Evolutionary conservation across 1,140 invertebrate species (phyloP), one percentile per base, ranked within the genome.

Genomic region (Mactra quadrangularis): DNA sequence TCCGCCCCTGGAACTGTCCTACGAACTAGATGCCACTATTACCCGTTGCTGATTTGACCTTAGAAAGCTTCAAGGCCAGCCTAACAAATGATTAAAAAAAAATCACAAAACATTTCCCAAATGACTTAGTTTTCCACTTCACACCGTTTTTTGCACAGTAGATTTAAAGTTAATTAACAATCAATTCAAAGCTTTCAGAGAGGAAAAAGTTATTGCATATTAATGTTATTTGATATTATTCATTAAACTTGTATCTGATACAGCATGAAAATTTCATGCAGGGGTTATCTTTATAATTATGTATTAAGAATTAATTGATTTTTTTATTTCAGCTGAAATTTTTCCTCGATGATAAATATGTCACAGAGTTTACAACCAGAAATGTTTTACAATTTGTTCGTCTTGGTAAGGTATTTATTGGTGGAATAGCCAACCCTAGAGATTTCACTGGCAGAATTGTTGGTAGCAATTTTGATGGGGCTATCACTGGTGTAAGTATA

Each of bases 301-400:
- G 25, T 55, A 11, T n/a, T 7, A 15, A 55, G 6, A 11, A n/a
- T n/a, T n/a, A n/a, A n/a, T n/a, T n/a, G n/a, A n/a, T n/a, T n/a
- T n/a, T n/a, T n/a, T n/a, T n/a, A n/a, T n/a, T n/a, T n/a, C 74
- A 90, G 89, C 68, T 89, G 31, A 86, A 70, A 22, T 87, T 89
- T 53, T 86, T 72, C n/a, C 86, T 91, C 38, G 88, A 90, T 57
- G 84, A 86, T 15, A 60, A 70, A 52, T 79, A 85, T 70, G 52
- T 59, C 4, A 66, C 75, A 22, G 59, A 84, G 29, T 50, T 83
- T 11, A 62, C 60, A n/a, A 77, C 78, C 1, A 19, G 35, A 27
- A 62, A 71, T 15, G 68, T 86, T 22, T 70, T 89, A 17, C 88
- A 90, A 76, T 85, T 91, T 47, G 71, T 89, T n/a, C 59, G 75